Conservation (phyloP, 2,797 vertebrate genomes). For the Anguilla obscura region DNA sequence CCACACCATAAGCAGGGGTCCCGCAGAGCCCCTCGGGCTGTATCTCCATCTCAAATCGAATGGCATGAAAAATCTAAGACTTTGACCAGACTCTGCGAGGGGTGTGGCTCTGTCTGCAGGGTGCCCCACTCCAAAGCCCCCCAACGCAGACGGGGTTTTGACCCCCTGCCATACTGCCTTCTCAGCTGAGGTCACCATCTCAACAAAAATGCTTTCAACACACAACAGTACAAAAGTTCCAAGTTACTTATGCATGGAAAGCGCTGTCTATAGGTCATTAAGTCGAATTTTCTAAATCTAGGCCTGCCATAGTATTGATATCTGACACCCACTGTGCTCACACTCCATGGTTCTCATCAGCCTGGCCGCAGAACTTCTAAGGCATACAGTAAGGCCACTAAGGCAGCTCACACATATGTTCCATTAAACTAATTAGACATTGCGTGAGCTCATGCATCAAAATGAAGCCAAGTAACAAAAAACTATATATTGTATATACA, state of each 20-base stretch:
- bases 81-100: background rate
- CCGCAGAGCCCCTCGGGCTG: background rate
- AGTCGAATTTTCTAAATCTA: no score
- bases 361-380: background rate
- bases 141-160: no score
- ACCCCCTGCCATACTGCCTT: no score
- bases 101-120: background rate
- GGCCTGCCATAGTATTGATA: background rate
- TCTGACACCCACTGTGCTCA: background rate
- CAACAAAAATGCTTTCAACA: no score
- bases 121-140: no score
- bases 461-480: no score
- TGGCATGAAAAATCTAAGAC: background rate
- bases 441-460: background rate
- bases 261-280: no score
- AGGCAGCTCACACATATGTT: background rate
- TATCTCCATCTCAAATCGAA: background rate
- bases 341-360: background rate
- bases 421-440: background rate
- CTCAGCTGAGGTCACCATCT: no score
- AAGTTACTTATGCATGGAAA: no score
- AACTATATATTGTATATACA: no score
- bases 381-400: no score
- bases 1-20: constrained; percentile 7
- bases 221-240: no score